Evolutionary conservation across 2,888 invertebrate genomes (phyloP).

Genomic region (Cerceris rybyensis): DNA sequence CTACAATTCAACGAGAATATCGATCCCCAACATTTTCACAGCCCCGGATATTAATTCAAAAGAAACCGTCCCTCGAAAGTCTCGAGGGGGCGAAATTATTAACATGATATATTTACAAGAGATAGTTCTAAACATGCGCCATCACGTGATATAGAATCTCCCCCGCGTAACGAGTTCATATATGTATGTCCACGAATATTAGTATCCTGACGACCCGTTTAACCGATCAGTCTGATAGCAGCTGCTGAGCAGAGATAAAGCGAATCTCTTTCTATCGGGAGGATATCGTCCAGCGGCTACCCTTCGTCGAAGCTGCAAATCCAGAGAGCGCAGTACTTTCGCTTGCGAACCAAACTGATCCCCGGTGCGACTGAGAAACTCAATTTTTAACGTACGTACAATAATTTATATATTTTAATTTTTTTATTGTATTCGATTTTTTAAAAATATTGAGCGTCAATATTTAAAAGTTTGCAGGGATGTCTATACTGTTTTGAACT

Average conservation of each 20-base stretch:
- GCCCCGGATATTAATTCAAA: neutral
- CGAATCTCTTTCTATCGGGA: constrained; percentile 32
- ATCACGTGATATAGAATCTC: constrained; percentile 62
- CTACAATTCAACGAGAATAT: neutral
- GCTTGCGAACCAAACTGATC: neutral
- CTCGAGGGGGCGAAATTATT: neutral
- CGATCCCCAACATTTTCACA: neutral
- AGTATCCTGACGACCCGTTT: constrained; percentile 74
- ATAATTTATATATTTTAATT: neutral
- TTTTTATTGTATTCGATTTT: neutral
- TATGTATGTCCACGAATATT: constrained; percentile 62
- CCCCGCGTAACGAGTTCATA: constrained; percentile 51
- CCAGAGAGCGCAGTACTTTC: neutral
- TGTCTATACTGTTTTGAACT: no score
- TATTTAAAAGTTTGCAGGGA: no score
- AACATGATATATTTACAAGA: constrained; percentile 44
- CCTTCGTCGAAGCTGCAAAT: neutral
- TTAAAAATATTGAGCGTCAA: neutral
- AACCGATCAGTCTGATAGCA: constrained; percentile 76
- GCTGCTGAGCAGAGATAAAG: constrained; percentile 69
- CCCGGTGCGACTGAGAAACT: neutral
- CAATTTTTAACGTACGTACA: constrained; percentile 15
- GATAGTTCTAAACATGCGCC: constrained; percentile 55
- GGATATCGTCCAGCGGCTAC: constrained; percentile 8
- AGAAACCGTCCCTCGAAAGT: neutral